Evolutionary conservation across 2,113 vertebrate genomes (phyloP).

Genomic region (Rattus rattus): DNA sequence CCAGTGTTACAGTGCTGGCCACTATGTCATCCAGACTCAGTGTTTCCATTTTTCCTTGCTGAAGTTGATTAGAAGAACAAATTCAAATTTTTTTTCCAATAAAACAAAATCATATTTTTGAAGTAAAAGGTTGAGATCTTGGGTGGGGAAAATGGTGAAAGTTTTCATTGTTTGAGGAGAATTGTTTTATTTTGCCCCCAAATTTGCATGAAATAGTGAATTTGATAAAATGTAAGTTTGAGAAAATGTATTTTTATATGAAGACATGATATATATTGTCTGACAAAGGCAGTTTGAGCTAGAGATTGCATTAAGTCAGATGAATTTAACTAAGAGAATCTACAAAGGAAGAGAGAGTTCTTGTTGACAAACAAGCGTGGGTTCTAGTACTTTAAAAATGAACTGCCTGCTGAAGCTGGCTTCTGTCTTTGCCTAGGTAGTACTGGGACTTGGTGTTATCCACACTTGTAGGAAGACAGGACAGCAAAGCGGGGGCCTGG

Average conservation of each 20-base stretch:
- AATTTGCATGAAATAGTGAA: not conserved
- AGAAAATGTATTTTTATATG: constrained; percentile 47
- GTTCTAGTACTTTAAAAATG: constrained; percentile 65
- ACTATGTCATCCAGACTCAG: not conserved
- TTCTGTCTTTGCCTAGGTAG: constrained; percentile 43
- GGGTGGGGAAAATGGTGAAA: not conserved
- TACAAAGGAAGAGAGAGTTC: constrained; percentile 15
- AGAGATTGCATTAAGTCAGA: constrained; percentile 30
- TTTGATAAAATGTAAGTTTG: constrained; percentile 3
- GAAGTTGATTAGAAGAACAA: not conserved
- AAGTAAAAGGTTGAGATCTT: constrained; percentile 28
- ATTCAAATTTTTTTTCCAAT: not conserved
- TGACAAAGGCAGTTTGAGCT: constrained; percentile 12
- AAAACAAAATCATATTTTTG: constrained; percentile 33
- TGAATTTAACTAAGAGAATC: constrained; percentile 32
- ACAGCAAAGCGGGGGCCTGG: not conserved
- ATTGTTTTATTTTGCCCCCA: not conserved
- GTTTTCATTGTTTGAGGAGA: constrained; percentile 46
- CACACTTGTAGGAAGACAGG: not conserved
- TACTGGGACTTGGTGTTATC: not conserved
- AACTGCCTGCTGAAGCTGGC: constrained; percentile 55
- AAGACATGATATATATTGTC: not conserved
- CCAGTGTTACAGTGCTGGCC: not conserved
- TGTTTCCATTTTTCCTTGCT: constrained; percentile 11
- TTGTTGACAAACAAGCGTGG: constrained; percentile 61